Base-by-base conservation (phyloP, 1,140 invertebrate species). In the Drosophila orosa region DNA sequence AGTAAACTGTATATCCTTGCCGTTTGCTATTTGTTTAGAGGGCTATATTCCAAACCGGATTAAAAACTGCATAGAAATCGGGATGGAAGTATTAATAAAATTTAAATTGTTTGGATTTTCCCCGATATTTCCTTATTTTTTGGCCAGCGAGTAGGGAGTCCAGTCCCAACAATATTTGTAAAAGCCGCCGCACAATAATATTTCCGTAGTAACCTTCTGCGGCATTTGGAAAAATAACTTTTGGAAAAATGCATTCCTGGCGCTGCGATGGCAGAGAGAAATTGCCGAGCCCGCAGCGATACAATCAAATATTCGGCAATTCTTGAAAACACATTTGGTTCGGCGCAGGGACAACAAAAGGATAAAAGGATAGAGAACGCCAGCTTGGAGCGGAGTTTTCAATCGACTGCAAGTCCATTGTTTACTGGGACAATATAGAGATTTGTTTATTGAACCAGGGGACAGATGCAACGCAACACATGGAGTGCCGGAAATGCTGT, bases 391-490 rank as follows among this genome's bases (percentile, higher is more conserved):
- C 44, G 22, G 22, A 27, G 52, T 69, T 71, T 71, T 27, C 52
- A 71, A 71, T 71, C 67, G 65, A 71, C 19, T 69, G 47, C 31
- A 48, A 56, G 40, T 33, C 3, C 42, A 29, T 68, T 68, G 60
- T 68, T 68, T 68, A 62, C 45, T 52, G 24, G 35, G 48, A 17
- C 35, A 39, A 35, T 33, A 52, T 52, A 15, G 44, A 22, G 65
- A 68, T 68, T 66, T 68, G 65, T 68, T 68, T 68, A 52, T 40
- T 39, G 27, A 40, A 45, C 29, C 22, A 29, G 12, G 55, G 55
- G 47, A 37, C 33, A 24, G 31, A 58, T 37, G 29, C 33, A 62
- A 33, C 44, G 45, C 25, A 39, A 31, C n/a, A 60, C 48, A 52
- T 52, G 29, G 13, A 24, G 29, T 31, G 45, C 19, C 44, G 25